Evolutionary conservation across 2,113 vertebrate genomes (phyloP).

Genomic region (Monarcha castaneiventris): DNA sequence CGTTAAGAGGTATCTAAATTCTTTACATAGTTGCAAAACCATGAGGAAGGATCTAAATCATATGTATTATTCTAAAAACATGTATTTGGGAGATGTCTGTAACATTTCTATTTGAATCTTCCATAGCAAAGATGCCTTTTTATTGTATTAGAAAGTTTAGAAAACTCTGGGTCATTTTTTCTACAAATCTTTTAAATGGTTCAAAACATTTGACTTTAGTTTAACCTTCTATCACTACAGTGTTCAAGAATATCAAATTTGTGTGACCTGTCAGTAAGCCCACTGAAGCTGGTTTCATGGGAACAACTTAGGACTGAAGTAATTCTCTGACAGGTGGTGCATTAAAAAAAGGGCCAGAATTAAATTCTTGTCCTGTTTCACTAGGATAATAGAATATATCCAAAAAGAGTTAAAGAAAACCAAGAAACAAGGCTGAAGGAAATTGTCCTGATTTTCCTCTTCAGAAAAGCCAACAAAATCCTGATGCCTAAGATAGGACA

Average conservation of each 20-base stretch:
- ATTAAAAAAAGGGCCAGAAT: background rate
- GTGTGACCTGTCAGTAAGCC: background rate
- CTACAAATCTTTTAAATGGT: background rate
- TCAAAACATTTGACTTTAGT: background rate
- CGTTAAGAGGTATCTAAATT: slow-evolving; percentile 20
- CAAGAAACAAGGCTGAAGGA: background rate
- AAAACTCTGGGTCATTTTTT: background rate
- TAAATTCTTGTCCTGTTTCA: background rate
- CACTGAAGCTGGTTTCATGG: background rate
- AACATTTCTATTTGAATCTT: background rate
- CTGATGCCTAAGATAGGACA: background rate
- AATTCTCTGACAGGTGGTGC: background rate
- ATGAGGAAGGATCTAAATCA: background rate
- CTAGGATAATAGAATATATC: background rate
- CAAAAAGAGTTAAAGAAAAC: background rate
- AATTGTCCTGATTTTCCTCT: background rate
- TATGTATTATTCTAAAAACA: background rate
- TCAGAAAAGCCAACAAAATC: background rate
- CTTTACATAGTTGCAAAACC: background rate
- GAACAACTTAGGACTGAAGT: background rate
- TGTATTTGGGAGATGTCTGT: background rate
- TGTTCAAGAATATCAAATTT: background rate
- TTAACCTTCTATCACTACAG: background rate
- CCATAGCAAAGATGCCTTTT: background rate
- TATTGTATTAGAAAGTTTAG: background rate